Conservation (phyloP, 2,888 invertebrate genomes). For the Drosophila robusta region DNA sequence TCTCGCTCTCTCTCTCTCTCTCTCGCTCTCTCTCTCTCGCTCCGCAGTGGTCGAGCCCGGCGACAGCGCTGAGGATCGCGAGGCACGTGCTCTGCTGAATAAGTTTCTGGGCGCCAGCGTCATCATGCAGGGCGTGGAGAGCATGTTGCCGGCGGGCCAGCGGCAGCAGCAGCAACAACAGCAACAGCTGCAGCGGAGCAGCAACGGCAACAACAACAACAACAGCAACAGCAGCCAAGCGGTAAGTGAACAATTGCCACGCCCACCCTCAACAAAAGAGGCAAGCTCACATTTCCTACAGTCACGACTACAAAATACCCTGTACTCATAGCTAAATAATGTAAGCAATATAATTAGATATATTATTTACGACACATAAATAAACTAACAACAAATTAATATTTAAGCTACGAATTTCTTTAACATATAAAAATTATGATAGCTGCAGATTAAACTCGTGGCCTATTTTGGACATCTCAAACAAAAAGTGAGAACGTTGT, state of each 20-base stretch:
- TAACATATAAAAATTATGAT: too few species aligned
- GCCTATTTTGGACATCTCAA: too few species aligned
- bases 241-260: constrained; percentile 60
- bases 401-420: too few species aligned
- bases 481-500: too few species aligned
- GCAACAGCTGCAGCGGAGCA: constrained; percentile 5
- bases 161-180: constrained; percentile 36
- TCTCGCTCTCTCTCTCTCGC: not conserved
- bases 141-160: constrained; percentile 78
- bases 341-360: too few species aligned
- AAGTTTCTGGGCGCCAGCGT: constrained; percentile 94
- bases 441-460: too few species aligned
- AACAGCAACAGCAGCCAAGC: constrained; percentile 70
- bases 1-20: too few species aligned
- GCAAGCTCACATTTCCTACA: not conserved
- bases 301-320: constrained; percentile 3
- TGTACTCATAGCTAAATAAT: not conserved
- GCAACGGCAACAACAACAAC: constrained; percentile 1
- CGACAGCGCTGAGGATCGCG: constrained; percentile 89
- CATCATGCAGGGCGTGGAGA: constrained; percentile 91
- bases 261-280: not conserved
- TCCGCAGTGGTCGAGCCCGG: constrained; percentile 87
- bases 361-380: too few species aligned
- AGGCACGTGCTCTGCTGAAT: constrained; percentile 91
- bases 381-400: too few species aligned